Percentiles rank a stretch among this genome's conserved stretches.
phyloP scores from a whole-genome alignment of 2,113 vertebrate genomes.

The Hydropotes inermis region DNA sequence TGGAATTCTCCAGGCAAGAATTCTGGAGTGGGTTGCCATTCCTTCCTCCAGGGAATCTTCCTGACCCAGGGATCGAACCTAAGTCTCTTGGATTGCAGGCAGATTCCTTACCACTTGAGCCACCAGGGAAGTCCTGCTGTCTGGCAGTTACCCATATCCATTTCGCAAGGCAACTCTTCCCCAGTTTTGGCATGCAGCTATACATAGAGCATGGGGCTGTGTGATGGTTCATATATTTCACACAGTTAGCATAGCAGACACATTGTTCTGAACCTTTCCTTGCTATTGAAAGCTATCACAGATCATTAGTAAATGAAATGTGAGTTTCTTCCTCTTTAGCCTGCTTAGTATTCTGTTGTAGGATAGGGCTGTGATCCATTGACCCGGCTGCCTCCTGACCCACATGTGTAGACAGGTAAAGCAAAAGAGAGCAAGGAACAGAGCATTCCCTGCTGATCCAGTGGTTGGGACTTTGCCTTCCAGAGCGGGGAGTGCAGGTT shows the following conservation, averaged over 20 bases:
- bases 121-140: not conserved
- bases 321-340: not conserved
- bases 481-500: not conserved
- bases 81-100: not conserved
- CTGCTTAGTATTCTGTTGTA: not conserved
- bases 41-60: not conserved
- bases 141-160: not conserved
- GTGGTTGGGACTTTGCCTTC: not conserved
- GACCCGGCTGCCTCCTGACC: not conserved
- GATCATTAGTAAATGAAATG: not conserved
- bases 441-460: not conserved
- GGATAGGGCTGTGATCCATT: not conserved
- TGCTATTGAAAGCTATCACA: not conserved
- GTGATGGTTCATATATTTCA: accelerated
- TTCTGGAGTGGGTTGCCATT: not conserved
- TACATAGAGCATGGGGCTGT: accelerated
- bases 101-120: not conserved
- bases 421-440: not conserved
- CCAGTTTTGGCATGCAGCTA: not conserved
- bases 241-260: accelerated
- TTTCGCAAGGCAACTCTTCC: not conserved
- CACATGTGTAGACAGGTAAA: accelerated
- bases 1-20: not conserved
- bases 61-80: not conserved
- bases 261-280: not conserved